A percentile compares a stretch with the other conserved stretches of the same genome.
Evolutionary conservation across 2,797 vertebrate species (phyloP).

Genomic region (Thripadectes ignobilis): DNA sequence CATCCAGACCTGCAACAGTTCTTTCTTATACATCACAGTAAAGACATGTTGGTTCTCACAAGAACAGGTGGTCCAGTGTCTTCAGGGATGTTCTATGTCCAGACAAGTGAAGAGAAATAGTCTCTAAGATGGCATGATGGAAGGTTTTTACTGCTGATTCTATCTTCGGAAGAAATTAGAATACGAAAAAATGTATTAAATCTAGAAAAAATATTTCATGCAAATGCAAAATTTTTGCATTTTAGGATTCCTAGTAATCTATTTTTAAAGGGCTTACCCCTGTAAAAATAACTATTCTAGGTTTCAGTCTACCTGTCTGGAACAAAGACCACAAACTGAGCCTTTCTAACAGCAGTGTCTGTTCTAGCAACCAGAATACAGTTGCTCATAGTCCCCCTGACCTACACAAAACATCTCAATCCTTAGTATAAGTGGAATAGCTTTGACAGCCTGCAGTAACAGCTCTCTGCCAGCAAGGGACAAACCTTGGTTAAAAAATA

Average conservation of each 20-base stretch:
- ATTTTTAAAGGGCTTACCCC: background rate
- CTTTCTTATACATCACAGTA: background rate
- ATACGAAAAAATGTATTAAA: background rate
- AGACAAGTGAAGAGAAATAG: background rate
- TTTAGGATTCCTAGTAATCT: background rate
- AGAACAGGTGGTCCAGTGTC: background rate
- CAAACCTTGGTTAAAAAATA: background rate
- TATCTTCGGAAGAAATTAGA: background rate
- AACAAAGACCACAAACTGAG: background rate
- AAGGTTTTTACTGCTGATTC: background rate
- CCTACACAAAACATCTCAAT: background rate
- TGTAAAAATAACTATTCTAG: background rate
- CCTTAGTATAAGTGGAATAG: background rate
- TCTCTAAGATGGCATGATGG: background rate
- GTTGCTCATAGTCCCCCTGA: background rate
- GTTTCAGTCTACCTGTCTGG: background rate
- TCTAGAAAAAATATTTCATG: background rate
- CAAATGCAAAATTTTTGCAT: background rate
- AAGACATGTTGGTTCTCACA: background rate
- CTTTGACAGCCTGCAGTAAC: background rate
- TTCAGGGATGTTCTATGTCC: background rate
- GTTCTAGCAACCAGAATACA: background rate
- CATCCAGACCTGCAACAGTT: rapidly evolving
- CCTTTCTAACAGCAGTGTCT: background rate
- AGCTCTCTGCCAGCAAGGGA: background rate